phyloP scores from a whole-genome alignment of 1,140 invertebrate species.

The Lasioglossum albipes region DNA sequence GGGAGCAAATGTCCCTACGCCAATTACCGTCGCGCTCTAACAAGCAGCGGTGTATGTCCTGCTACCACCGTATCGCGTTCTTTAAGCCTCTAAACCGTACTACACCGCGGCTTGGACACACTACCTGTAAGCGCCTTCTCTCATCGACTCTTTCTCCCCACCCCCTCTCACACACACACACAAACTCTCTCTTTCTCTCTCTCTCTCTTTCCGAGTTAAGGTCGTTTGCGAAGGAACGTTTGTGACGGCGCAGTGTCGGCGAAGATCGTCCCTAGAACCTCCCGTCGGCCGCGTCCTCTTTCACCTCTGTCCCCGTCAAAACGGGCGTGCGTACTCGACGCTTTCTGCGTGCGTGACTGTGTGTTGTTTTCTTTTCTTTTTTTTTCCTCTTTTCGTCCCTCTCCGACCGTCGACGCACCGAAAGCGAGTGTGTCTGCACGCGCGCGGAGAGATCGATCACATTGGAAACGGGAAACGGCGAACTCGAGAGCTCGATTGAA shows the following conservation, averaged over 20 bases:
- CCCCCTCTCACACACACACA: not conserved
- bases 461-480: constrained; percentile 1
- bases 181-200: not conserved
- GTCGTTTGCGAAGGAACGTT: not conserved
- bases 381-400: not conserved
- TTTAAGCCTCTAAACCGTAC: constrained; percentile 11
- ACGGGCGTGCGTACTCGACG: constrained; percentile 43
- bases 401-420: too few relatives aligned
- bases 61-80: not conserved
- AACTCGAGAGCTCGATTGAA: not conserved
- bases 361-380: not conserved
- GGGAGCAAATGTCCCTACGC: not conserved
- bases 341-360: too few relatives aligned
- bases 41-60: not conserved
- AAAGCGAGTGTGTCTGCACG: not conserved
- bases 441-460: constrained; percentile 1
- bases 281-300: not conserved
- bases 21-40: constrained; percentile 45
- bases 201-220: not conserved
- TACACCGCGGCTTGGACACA: constrained; percentile 36
- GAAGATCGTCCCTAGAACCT: constrained; percentile 16
- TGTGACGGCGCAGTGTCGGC: not conserved
- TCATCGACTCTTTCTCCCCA: not conserved
- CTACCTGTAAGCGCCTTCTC: constrained; percentile 16
- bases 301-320: not conserved